Conservation (phyloP, 2,113 vertebrate species). For the Tetraodon nigroviridis region DNA sequence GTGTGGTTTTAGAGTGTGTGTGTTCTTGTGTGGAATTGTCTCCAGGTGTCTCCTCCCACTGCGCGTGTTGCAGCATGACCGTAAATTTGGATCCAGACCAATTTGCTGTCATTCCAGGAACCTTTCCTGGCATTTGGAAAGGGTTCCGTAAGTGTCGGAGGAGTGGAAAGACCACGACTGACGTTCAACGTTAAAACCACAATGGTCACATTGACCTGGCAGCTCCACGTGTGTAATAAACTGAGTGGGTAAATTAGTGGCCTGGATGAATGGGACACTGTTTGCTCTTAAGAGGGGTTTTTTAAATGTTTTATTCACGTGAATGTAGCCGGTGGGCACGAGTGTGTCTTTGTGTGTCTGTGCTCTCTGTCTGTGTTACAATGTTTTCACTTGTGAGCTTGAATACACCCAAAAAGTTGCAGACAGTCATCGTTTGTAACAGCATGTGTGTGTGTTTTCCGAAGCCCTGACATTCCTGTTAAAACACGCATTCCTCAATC, state of each 20-base stretch:
- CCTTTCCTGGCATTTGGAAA: too few species aligned
- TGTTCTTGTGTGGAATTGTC: too few species aligned
- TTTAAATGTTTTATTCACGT: constrained; percentile 9
- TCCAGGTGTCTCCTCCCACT: too few species aligned
- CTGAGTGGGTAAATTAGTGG: not conserved
- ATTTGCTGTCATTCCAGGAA: too few species aligned
- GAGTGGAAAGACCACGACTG: not conserved
- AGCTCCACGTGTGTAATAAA: constrained; percentile 4
- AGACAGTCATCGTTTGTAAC: constrained; percentile 1
- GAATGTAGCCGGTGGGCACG: not conserved
- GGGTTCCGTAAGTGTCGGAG: too few species aligned
- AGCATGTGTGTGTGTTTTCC: constrained; percentile 1
- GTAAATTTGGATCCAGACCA: too few species aligned
- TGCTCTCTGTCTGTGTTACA: not conserved
- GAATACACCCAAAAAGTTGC: not conserved
- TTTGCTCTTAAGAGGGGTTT: constrained; percentile 4
- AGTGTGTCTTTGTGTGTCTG: not conserved
- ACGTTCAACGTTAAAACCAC: constrained; percentile 2
- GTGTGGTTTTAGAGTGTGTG: too few species aligned
- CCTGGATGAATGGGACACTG: constrained; percentile 15
- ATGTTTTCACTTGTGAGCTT: not conserved
- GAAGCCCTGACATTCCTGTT: constrained; percentile 15
- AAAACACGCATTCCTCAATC: constrained; percentile 59
- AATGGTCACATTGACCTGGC: not conserved
- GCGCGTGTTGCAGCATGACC: too few species aligned